Percentiles rank a stretch among this genome's conserved stretches.
Evolutionary conservation across 2,113 vertebrate species (phyloP).

Genomic region (Gulo gulo): DNA sequence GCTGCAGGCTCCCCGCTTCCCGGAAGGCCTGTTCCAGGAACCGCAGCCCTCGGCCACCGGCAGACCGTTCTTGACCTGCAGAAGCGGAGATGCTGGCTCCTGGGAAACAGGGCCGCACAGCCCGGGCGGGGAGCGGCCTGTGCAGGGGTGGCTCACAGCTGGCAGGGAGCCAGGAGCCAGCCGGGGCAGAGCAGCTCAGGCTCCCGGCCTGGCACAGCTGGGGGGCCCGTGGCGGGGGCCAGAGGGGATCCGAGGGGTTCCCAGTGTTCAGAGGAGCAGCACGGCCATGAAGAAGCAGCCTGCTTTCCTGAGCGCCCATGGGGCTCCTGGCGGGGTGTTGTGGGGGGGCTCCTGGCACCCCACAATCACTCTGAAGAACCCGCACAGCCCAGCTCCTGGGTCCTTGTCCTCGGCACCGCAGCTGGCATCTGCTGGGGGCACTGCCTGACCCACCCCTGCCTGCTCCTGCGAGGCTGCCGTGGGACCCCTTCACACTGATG

Average conservation of each 20-base stretch:
- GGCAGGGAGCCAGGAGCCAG: neutral
- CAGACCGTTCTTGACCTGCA: neutral
- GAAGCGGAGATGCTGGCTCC: neutral
- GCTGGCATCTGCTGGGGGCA: accelerated
- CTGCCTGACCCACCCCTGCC: neutral
- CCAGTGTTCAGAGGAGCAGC: neutral
- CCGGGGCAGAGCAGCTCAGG: neutral
- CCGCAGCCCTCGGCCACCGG: neutral
- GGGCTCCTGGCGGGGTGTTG: accelerated
- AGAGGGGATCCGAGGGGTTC: accelerated
- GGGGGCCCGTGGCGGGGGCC: accelerated
- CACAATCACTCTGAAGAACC: accelerated
- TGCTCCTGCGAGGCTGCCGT: accelerated
- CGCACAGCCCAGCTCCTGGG: neutral
- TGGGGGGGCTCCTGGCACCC: accelerated
- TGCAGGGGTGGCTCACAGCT: neutral
- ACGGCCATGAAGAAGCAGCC: no score
- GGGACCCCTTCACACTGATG: neutral
- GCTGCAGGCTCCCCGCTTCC: neutral
- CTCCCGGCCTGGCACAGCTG: neutral
- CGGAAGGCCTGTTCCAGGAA: conserved; percentile 38
- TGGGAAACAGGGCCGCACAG: neutral
- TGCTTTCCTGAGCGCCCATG: neutral
- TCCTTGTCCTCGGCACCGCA: accelerated
- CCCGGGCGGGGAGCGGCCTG: neutral